Conservation (phyloP, 2,888 invertebrate genomes). For the Thera britannica region DNA sequence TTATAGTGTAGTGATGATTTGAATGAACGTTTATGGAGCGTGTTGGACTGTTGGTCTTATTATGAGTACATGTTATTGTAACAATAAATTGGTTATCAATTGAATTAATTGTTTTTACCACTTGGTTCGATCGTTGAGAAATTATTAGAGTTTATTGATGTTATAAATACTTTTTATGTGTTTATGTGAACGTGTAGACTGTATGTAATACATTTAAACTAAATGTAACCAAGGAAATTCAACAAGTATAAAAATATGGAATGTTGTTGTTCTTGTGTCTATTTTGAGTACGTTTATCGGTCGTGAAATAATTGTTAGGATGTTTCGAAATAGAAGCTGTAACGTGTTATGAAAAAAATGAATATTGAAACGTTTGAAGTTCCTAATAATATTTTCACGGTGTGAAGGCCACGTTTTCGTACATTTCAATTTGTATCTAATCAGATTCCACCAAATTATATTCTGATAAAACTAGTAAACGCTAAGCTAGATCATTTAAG, state of each 20-base stretch:
- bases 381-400: slow-evolving; percentile 34
- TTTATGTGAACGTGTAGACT: background rate
- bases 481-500: background rate
- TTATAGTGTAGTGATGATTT: background rate
- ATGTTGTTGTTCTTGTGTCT: background rate
- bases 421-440: slow-evolving; percentile 7
- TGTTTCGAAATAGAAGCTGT: slow-evolving; percentile 33
- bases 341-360: slow-evolving; percentile 26
- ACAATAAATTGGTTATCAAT: slow-evolving; percentile 28
- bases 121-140: slow-evolving; percentile 11
- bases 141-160: background rate
- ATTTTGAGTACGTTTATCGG: slow-evolving; percentile 12
- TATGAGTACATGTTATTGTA: slow-evolving; percentile 15
- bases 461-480: slow-evolving; percentile 4
- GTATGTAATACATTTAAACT: background rate
- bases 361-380: slow-evolving; percentile 3
- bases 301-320: slow-evolving; percentile 36
- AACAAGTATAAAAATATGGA: slow-evolving; percentile 1
- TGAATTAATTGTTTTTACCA: slow-evolving; percentile 17
- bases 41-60: no score
- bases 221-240: background rate
- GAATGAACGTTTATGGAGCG: background rate
- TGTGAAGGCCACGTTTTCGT: slow-evolving; percentile 18
- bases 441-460: background rate
- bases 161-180: slow-evolving; percentile 1